Base-by-base conservation (phyloP, 2,113 vertebrate species). In the Columba livia region DNA sequence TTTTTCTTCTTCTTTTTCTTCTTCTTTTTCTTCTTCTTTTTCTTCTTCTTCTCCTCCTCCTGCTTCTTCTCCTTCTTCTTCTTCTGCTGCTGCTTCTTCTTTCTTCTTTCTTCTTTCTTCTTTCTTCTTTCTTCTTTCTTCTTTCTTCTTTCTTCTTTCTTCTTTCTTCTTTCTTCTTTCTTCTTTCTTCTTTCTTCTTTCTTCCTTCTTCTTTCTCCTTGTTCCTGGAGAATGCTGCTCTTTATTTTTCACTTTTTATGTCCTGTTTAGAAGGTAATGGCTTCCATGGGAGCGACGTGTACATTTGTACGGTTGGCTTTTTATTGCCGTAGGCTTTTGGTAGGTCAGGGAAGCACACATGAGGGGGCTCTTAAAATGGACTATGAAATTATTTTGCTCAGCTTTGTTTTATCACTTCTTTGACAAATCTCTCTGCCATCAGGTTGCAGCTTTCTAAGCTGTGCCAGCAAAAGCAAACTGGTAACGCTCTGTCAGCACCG, bases 301-400 rank as follows among this genome's bases (percentile, higher is more conserved):
- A 29, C n/a, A 6, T 93, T 84, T 62, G 73, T 74, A 19, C 47
- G 32, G 38, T 73, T 36, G 66, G 65, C 60, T 89, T 78, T 80
- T 95, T 60, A 36, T 66, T 87, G 80, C 73, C 17, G 34, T 10
- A 72, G 74, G 62, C 85, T 93, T 88, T 96, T 83, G 66, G 79
- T 61, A 79, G 83, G 85, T 93, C 94, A 86, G 10, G 90, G 60
- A 83, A 86, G 44, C 31, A 5, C 62, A 32, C 5, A 1, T 50
- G 32, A 48, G 36, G 79, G 61, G 53, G 62, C 69, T 84, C 54
- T 79, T 72, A 26, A 64, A 87, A 51, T 7, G 74, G 61, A 15
- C 83, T 47, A 12, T 7, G 67, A 44, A 36, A 36, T 40, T 44
- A 34, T 91, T 92, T 78, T 87, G 70, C 84, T 71, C n/a, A 38